phyloP scores from a whole-genome alignment of 2,113 vertebrate genomes.

The Petromus typicus region DNA sequence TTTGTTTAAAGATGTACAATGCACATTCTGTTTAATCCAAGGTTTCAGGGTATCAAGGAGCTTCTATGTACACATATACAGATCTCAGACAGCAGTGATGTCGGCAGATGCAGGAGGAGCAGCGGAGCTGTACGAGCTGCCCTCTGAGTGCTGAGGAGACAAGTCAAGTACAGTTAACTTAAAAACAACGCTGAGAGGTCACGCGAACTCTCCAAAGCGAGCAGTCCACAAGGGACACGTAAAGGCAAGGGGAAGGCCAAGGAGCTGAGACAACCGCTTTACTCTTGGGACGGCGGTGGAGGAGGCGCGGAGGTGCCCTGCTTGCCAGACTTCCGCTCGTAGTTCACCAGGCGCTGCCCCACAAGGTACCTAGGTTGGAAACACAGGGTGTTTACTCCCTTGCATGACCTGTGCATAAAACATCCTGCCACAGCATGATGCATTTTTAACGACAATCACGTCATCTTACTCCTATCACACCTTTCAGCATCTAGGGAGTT shows the following conservation, averaged over 20 bases:
- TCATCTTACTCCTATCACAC: neutral
- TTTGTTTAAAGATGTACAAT: conserved; percentile 96
- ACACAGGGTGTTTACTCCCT: conserved; percentile 56
- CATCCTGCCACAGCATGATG: neutral
- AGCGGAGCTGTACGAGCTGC: conserved; percentile 83
- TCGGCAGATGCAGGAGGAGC: conserved; percentile 83
- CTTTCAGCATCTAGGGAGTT: neutral
- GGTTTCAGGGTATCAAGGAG: conserved; percentile 88
- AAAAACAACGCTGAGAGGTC: conserved; percentile 86
- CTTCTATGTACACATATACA: conserved; percentile 97
- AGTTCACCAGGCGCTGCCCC: conserved; percentile 98
- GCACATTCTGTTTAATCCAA: conserved; percentile 94
- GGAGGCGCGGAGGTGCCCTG: conserved; percentile 88
- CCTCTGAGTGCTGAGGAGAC: conserved; percentile 84
- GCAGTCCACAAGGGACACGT: conserved; percentile 86
- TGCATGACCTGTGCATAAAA: neutral
- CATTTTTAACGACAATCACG: neutral
- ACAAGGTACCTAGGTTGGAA: conserved; percentile 94
- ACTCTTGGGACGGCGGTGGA: conserved; percentile 92
- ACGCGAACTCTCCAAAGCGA: conserved; percentile 83
- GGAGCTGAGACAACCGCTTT: conserved; percentile 83
- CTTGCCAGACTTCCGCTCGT: conserved; percentile 95
- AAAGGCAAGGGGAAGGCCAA: conserved; percentile 86
- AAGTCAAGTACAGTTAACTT: conserved; percentile 83
- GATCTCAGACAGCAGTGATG: conserved; percentile 91